Conservation (phyloP, 2,888 invertebrate species). For the Arge pagana region DNA sequence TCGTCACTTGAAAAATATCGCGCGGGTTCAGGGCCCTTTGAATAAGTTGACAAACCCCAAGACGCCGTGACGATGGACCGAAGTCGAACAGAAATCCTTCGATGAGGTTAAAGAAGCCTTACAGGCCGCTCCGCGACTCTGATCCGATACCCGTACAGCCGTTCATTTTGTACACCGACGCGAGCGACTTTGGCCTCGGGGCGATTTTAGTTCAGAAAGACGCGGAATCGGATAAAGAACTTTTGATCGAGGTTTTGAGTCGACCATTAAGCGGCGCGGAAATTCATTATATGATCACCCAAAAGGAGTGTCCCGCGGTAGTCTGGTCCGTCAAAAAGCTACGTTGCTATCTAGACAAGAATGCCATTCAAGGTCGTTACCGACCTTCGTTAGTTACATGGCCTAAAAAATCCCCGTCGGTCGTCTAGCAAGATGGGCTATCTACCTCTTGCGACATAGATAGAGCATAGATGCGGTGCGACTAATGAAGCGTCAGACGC, state of each 20-base stretch:
- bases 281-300: slow-evolving; percentile 3
- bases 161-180: slow-evolving; percentile 26
- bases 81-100: slow-evolving; percentile 23
- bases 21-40: slow-evolving; percentile 22
- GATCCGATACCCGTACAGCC: slow-evolving; percentile 23
- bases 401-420: slow-evolving; percentile 6
- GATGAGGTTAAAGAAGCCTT: slow-evolving; percentile 21
- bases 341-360: slow-evolving; percentile 22
- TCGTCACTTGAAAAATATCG: slow-evolving; percentile 25
- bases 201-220: slow-evolving; percentile 8
- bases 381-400: slow-evolving; percentile 24
- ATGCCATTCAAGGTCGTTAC: slow-evolving; percentile 23
- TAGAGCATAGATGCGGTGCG: slow-evolving; percentile 25
- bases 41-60: slow-evolving; percentile 26
- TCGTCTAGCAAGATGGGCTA: slow-evolving; percentile 29
- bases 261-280: slow-evolving; percentile 27
- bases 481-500: slow-evolving; percentile 28
- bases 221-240: not conserved
- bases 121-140: slow-evolving; percentile 13
- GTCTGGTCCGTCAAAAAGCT: slow-evolving; percentile 26
- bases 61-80: slow-evolving; percentile 28
- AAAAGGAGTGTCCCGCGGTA: slow-evolving; percentile 21
- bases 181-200: slow-evolving; percentile 10
- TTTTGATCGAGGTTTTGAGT: slow-evolving; percentile 25
- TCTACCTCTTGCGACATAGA: slow-evolving; percentile 21